Evolutionary conservation across 2,888 invertebrate genomes (phyloP).

Genomic region (Epistrophella euchroma): DNA sequence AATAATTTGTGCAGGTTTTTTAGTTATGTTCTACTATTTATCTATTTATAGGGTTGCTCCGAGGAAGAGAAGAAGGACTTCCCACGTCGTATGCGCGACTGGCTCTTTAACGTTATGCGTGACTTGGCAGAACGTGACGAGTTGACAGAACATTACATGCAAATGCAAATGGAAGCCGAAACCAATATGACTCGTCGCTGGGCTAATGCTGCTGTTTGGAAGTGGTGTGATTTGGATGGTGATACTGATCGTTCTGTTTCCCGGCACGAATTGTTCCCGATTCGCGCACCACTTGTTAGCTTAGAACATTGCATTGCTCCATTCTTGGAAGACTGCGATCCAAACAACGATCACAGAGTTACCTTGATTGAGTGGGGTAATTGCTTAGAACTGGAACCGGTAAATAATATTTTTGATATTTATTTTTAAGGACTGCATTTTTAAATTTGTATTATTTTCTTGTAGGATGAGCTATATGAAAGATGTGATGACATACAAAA

Average conservation of each 20-base stretch:
- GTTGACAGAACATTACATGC: conserved; percentile 91
- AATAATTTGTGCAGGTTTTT: neutral
- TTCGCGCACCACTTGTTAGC: conserved; percentile 96
- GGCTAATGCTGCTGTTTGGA: conserved; percentile 98
- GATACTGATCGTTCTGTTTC: conserved; percentile 96
- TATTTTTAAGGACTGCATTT: neutral
- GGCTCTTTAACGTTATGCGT: conserved; percentile 99
- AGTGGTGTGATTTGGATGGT: conserved; percentile 98
- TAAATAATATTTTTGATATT: conserved; percentile 79
- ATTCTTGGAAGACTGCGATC: conserved; percentile 96
- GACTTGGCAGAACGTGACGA: conserved; percentile 95
- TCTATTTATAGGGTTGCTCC: conserved; percentile 89
- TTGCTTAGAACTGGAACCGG: conserved; percentile 93
- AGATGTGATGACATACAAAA: conserved; percentile 91
- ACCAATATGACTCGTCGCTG: conserved; percentile 92
- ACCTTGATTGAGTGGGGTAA: conserved; percentile 96
- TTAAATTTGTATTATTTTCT: conserved; percentile 74
- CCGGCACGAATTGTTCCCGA: conserved; percentile 97
- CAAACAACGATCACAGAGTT: conserved; percentile 94
- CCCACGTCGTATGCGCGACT: conserved; percentile 98
- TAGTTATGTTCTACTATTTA: neutral
- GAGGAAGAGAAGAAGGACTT: conserved; percentile 96
- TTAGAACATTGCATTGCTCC: conserved; percentile 99
- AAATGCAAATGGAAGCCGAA: conserved; percentile 95
- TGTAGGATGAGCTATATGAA: conserved; percentile 91